Percentiles rank a stretch among this genome's conserved stretches.
phyloP scores from a whole-genome alignment of 1,140 invertebrate genomes.

The Gryon sp. region DNA sequence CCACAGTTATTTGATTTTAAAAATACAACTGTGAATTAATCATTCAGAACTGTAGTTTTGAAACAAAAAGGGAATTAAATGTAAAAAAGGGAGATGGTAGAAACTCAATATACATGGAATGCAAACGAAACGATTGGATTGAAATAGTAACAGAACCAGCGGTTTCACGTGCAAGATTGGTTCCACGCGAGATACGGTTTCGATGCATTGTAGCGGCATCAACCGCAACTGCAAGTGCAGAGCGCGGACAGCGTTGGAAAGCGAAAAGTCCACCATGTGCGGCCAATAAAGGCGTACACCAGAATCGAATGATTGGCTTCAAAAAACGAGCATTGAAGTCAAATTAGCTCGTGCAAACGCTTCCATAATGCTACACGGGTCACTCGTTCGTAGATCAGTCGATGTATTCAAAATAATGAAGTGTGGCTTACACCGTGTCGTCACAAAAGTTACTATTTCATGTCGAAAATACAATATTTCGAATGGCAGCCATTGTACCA shows the following conservation, averaged over 20 bases:
- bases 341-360: conserved; percentile 41
- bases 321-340: conserved; percentile 46
- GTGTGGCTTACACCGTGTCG: conserved; percentile 22
- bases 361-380: conserved; percentile 19
- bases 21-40: conserved; percentile 39
- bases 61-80: conserved; percentile 10
- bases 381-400: conserved; percentile 21
- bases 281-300: conserved; percentile 41
- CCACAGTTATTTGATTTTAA: too few species aligned
- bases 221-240: conserved; percentile 61
- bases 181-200: conserved; percentile 44
- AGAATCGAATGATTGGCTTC: conserved; percentile 37
- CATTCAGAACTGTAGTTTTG: conserved; percentile 17
- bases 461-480: conserved; percentile 8
- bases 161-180: conserved; percentile 37
- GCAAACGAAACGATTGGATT: conserved; percentile 44
- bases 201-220: conserved; percentile 42
- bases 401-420: conserved; percentile 57
- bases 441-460: conserved; percentile 40
- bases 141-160: conserved; percentile 46
- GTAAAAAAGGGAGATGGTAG: conserved; percentile 16
- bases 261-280: conserved; percentile 44
- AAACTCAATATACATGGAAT: conserved; percentile 44
- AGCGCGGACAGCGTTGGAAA: conserved; percentile 35
- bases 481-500: not conserved